A percentile compares a stretch with the other conserved stretches of the same genome.
These are phyloP conservation scores for Vulpes ferrilata DNA, from an alignment of 2,113 vertebrate species.

Conservation along the genomic window DNA sequence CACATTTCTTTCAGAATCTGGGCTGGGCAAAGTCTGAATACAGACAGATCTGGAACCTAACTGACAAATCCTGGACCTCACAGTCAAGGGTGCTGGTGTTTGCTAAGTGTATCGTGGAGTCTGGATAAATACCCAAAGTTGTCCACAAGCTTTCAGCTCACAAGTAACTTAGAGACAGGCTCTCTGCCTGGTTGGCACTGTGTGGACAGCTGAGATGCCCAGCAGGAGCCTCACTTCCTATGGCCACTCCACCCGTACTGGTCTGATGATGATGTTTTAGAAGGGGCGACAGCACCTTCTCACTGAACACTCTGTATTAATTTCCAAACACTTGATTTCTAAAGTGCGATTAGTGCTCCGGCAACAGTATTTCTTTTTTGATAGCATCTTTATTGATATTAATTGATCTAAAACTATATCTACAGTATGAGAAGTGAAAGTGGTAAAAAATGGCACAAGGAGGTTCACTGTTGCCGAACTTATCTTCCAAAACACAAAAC, in stretches of 20 bases:
- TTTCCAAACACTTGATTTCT: neutral
- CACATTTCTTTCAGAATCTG: neutral
- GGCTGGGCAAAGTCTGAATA: slow-evolving; percentile 21
- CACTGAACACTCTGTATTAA: neutral
- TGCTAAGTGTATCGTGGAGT: neutral
- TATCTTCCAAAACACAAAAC: neutral
- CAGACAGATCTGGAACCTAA: neutral
- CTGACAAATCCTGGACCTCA: neutral
- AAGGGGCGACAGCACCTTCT: neutral
- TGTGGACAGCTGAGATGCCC: neutral
- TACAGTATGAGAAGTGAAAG: neutral
- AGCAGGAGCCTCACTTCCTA: neutral
- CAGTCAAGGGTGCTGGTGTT: neutral
- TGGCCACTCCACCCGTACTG: neutral
- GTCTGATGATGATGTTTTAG: neutral
- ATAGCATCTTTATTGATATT: neutral
- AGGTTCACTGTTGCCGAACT: neutral
- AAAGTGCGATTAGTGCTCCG: neutral
- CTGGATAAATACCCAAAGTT: neutral
- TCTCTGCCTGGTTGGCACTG: neutral
- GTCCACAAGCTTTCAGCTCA: neutral
- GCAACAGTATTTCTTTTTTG: neutral
- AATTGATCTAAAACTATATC: neutral
- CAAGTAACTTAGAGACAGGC: neutral
- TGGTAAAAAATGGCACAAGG: neutral